Evolutionary conservation across 2,113 vertebrate genomes (phyloP).

Genomic region (Suricata suricatta): DNA sequence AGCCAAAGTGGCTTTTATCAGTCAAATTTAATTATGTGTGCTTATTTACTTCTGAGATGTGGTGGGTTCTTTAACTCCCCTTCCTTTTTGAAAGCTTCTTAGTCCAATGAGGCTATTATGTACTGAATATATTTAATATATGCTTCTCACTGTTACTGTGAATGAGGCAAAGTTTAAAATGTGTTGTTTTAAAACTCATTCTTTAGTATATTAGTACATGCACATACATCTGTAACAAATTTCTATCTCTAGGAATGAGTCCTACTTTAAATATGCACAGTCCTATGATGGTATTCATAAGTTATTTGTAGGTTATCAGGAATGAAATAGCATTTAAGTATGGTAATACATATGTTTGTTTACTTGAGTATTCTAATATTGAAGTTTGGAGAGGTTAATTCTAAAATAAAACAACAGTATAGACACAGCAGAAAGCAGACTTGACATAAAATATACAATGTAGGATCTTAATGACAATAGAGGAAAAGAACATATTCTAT

Average conservation of each 20-base stretch:
- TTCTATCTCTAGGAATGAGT: background rate
- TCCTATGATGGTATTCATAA: background rate
- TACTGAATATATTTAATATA: background rate
- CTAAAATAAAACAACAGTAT: background rate
- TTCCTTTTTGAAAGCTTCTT: background rate
- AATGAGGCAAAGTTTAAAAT: background rate
- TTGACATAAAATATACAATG: background rate
- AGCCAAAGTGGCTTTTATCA: background rate
- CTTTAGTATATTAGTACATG: background rate
- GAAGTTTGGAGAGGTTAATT: background rate
- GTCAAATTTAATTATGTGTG: background rate
- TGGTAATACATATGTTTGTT: background rate
- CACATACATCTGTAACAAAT: background rate
- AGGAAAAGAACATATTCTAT: background rate
- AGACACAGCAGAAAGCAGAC: background rate
- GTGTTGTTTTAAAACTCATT: background rate
- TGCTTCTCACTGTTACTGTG: background rate
- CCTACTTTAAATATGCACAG: background rate
- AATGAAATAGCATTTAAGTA: background rate
- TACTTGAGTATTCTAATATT: background rate
- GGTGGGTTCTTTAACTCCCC: background rate
- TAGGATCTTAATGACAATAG: background rate
- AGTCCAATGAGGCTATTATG: background rate
- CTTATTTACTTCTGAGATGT: background rate
- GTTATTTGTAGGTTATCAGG: background rate